phyloP scores from a whole-genome alignment of 1,140 invertebrate species.

The Asobara japonica region DNA sequence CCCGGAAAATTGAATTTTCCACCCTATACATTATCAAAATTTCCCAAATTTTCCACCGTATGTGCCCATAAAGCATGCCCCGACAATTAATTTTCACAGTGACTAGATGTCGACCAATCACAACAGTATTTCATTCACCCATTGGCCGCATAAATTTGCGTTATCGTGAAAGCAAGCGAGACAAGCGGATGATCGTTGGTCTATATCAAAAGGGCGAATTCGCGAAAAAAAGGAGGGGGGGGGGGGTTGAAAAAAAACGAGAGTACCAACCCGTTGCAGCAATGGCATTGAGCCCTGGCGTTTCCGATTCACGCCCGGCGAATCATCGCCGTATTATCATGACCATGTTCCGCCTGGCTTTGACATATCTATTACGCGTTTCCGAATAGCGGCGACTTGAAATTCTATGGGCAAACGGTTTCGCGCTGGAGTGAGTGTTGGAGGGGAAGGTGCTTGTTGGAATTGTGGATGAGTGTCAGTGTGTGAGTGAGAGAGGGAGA shows the following conservation, averaged over 20 bases:
- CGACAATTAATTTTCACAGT: not conserved
- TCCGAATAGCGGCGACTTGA: conserved; percentile 61
- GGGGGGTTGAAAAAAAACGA: not conserved
- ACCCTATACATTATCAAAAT: no score
- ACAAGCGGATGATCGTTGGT: not conserved
- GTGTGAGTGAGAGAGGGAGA: no score
- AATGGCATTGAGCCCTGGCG: not conserved
- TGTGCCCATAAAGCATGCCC: not conserved
- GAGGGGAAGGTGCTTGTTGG: conserved; percentile 3
- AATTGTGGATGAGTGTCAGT: not conserved
- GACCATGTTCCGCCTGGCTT: conserved; percentile 59
- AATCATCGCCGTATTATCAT: conserved; percentile 60
- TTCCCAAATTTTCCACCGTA: not conserved
- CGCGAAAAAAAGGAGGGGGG: not conserved
- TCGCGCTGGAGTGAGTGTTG: not conserved
- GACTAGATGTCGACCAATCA: not conserved
- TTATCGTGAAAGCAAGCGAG: not conserved
- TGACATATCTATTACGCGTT: conserved; percentile 66
- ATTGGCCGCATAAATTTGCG: not conserved
- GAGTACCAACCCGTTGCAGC: not conserved
- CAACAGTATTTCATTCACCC: conserved; percentile 10
- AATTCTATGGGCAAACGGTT: conserved; percentile 50
- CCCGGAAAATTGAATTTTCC: no score
- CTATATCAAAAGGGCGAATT: not conserved
- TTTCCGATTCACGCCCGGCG: conserved; percentile 33